Conservation (phyloP, 2,888 invertebrate species). For the Drosophila mimetica region DNA sequence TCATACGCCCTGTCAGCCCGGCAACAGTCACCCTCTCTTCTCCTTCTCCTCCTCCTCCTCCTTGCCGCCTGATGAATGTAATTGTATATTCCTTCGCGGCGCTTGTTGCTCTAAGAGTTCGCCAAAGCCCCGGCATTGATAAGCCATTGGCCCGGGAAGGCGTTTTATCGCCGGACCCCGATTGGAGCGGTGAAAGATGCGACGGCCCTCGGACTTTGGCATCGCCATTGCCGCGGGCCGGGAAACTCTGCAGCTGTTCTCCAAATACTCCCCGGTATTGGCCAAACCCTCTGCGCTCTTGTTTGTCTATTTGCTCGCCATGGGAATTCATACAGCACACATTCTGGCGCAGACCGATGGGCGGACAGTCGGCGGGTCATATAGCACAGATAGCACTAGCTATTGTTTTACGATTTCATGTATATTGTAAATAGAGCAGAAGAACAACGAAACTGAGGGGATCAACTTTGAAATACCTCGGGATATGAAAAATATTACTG, state of each 20-base stretch:
- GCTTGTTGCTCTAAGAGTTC: constrained; percentile 53
- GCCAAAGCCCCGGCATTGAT: constrained; percentile 65
- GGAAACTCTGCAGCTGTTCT: constrained; percentile 75
- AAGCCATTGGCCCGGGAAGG: constrained; percentile 72
- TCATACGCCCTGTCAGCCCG: constrained; percentile 57
- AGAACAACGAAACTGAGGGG: not conserved
- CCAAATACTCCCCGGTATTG: constrained; percentile 35
- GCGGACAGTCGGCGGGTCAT: constrained; percentile 39
- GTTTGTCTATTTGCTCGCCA: constrained; percentile 68
- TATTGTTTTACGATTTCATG: constrained; percentile 76
- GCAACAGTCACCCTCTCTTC: constrained; percentile 2
- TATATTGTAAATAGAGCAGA: constrained; percentile 65
- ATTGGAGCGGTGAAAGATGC: constrained; percentile 56
- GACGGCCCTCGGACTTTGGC: constrained; percentile 36
- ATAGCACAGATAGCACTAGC: constrained; percentile 68
- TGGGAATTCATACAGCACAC: constrained; percentile 61
- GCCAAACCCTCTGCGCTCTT: constrained; percentile 16
- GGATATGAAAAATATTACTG: not conserved
- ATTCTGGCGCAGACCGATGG: constrained; percentile 21
- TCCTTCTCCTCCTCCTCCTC: too few relatives aligned
- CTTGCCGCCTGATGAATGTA: constrained; percentile 59
- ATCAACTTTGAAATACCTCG: constrained; percentile 13
- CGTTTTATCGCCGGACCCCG: constrained; percentile 58
- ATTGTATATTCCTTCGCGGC: constrained; percentile 56
- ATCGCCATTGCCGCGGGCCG: constrained; percentile 54